These are phyloP conservation scores for Haliclona indistincta DNA, from an alignment of 37 sponge, comb jelly and placozoan species.

Conservation along the genomic window DNA sequence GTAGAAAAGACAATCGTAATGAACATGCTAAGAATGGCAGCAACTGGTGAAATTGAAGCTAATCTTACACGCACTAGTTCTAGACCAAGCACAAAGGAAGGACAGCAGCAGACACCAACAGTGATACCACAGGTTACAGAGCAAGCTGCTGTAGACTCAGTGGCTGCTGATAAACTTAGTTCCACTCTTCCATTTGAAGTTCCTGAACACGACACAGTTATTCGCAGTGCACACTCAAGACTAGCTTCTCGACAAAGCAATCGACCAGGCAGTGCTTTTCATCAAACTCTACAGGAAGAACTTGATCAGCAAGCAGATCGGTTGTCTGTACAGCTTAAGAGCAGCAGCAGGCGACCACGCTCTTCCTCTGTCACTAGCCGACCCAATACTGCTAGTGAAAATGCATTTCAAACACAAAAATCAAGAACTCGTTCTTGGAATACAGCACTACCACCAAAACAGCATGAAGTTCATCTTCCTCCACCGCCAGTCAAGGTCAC, in stretches of 20 bases:
- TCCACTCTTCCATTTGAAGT: slow-evolving; percentile 32
- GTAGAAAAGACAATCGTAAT: slow-evolving; percentile 82
- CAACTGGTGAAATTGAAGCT: slow-evolving; percentile 56
- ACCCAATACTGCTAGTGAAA: neutral
- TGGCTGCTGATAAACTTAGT: neutral
- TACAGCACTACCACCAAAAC: neutral
- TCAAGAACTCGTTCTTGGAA: slow-evolving; percentile 7
- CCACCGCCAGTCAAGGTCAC: slow-evolving; percentile 23
- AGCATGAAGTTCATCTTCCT: neutral
- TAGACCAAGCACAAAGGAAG: neutral
- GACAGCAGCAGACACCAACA: neutral
- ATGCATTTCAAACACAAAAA: neutral
- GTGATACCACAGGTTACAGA: neutral
- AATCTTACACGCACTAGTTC: neutral
- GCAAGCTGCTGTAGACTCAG: neutral
- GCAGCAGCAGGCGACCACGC: neutral
- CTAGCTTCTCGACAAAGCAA: slow-evolving; percentile 36
- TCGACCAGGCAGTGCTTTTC: neutral
- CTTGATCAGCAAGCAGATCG: too few species aligned
- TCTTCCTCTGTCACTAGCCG: neutral
- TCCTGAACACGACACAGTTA: slow-evolving; percentile 57
- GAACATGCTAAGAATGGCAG: slow-evolving; percentile 85
- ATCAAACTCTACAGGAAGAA: neutral
- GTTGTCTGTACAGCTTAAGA: too few species aligned
- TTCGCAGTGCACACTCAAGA: slow-evolving; percentile 34